Conservation (phyloP, 37 sponge, comb jelly and placozoan genomes). For the Bolinopsis microptera region DNA sequence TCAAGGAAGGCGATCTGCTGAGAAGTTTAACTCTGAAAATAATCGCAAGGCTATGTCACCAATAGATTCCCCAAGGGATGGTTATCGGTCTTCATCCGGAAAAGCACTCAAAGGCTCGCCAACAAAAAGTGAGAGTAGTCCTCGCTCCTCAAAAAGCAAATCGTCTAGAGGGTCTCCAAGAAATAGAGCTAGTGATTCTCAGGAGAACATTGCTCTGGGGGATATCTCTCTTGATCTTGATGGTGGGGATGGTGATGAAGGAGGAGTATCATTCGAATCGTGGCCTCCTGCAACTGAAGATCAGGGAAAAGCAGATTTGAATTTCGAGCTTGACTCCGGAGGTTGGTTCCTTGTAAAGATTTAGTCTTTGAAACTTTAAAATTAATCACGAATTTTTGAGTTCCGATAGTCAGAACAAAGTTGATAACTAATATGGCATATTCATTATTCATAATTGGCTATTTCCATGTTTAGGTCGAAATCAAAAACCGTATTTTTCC, state of each 20-base stretch:
- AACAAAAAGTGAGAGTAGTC: not conserved
- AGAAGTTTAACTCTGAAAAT: too few relatives aligned
- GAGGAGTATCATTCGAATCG: not conserved
- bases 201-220: not conserved
- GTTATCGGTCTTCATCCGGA: too few relatives aligned
- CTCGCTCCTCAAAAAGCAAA: too few relatives aligned
- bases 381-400: too few relatives aligned
- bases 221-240: not conserved
- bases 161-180: not conserved
- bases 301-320: not conserved
- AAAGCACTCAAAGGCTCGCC: too few relatives aligned
- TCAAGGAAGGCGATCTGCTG: not conserved
- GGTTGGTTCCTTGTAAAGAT: not conserved
- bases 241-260: not conserved
- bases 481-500: too few relatives aligned
- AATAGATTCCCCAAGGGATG: too few relatives aligned
- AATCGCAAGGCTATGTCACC: too few relatives aligned
- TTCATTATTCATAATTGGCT: too few relatives aligned
- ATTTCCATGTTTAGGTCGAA: too few relatives aligned
- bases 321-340: not conserved
- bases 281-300: conserved; percentile 1
- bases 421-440: too few relatives aligned
- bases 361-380: not conserved
- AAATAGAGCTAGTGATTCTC: not conserved
- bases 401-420: too few relatives aligned